These are phyloP conservation scores for Opisthograptis luteolata DNA, from an alignment of 2,888 invertebrate species.

Conservation along the genomic window DNA sequence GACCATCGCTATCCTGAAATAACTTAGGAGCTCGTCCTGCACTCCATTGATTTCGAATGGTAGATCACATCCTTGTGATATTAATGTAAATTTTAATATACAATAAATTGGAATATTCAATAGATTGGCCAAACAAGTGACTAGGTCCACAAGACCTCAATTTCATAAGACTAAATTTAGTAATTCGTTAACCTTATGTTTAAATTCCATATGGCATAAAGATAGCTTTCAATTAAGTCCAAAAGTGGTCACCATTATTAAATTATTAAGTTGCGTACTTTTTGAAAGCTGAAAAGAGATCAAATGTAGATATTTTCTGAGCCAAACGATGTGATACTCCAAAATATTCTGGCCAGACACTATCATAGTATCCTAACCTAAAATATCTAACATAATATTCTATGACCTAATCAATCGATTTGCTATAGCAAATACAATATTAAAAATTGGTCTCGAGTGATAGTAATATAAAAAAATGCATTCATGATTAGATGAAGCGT, in stretches of 20 bases:
- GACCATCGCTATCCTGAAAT: conserved; percentile 84
- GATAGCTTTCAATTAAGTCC: conserved; percentile 83
- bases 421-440: conserved; percentile 80
- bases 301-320: conserved; percentile 83
- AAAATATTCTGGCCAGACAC: conserved; percentile 84
- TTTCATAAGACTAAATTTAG: conserved; percentile 83
- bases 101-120: conserved; percentile 84
- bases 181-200: conserved; percentile 84
- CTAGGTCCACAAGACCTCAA: conserved; percentile 81
- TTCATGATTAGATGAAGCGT: conserved; percentile 74
- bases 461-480: conserved; percentile 76
- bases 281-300: conserved; percentile 84
- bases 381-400: conserved; percentile 82
- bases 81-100: conserved; percentile 78
- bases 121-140: conserved; percentile 84
- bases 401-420: conserved; percentile 78
- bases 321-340: conserved; percentile 84
- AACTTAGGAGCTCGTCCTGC: conserved; percentile 78
- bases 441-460: conserved; percentile 82
- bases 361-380: conserved; percentile 84
- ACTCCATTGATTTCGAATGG: conserved; percentile 78
- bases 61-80: conserved; percentile 73
- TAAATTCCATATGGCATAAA: conserved; percentile 84
- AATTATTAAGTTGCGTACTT: conserved; percentile 82
- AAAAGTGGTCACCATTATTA: conserved; percentile 76